These are phyloP conservation scores for Antheraea pernyi DNA, from an alignment of 1,140 invertebrate genomes.

Conservation along the genomic window DNA sequence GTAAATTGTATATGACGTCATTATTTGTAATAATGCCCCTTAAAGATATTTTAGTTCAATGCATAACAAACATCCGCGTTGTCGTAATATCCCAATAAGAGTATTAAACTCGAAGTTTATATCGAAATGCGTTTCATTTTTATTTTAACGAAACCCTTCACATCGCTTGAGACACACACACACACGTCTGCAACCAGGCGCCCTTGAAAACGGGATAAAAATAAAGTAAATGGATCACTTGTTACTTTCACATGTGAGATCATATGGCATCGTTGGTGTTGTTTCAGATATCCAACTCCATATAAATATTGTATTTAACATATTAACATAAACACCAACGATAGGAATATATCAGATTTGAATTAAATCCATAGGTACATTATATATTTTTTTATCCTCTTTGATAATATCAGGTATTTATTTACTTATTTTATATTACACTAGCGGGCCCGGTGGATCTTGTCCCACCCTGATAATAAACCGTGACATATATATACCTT, in stretches of 20 bases:
- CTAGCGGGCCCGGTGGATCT: too few relatives aligned
- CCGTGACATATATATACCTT: too few relatives aligned
- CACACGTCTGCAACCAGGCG: slow-evolving; percentile 11
- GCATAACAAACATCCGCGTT: background rate
- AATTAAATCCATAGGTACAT: too few relatives aligned
- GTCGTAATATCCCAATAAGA: background rate
- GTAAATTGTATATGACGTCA: too few relatives aligned
- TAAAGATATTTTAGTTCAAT: background rate
- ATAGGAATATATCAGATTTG: too few relatives aligned
- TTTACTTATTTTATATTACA: too few relatives aligned
- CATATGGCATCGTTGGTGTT: background rate
- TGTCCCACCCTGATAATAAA: too few relatives aligned
- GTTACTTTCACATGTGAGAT: slow-evolving; percentile 15
- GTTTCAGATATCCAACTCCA: background rate
- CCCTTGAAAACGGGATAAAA: slow-evolving; percentile 23
- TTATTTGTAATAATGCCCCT: too few relatives aligned
- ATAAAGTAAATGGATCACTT: slow-evolving; percentile 19
- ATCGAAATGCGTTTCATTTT: background rate
- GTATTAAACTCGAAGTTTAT: background rate
- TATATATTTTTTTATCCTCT: too few relatives aligned
- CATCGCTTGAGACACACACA: slow-evolving; percentile 6
- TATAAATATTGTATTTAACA: too few relatives aligned
- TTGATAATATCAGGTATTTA: too few relatives aligned
- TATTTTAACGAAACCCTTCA: slow-evolving; percentile 16
- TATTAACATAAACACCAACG: background rate